These are phyloP conservation scores for Lepisosteus oculatus DNA, from an alignment of 2,113 vertebrate species.

Conservation along the genomic window DNA sequence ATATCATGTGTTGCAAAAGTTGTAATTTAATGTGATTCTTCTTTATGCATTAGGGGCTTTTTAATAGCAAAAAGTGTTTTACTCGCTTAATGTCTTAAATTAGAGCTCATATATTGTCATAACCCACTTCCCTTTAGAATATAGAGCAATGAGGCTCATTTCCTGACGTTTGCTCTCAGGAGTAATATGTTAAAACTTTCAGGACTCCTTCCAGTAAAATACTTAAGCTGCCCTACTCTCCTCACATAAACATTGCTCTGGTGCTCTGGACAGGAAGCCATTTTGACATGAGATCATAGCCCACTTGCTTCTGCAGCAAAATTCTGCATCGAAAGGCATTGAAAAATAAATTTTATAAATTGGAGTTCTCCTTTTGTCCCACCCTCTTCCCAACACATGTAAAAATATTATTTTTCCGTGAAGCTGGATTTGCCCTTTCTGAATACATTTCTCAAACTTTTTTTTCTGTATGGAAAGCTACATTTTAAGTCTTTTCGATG, in stretches of 20 bases:
- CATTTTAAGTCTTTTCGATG: no score
- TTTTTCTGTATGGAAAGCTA: no score
- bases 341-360: constrained; percentile 24
- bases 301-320: constrained; percentile 6
- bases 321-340: constrained; percentile 5
- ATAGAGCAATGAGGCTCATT: constrained; percentile 58
- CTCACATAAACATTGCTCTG: constrained; percentile 12
- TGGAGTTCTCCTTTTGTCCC: constrained; percentile 17
- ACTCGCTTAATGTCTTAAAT: constrained; percentile 8
- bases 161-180: constrained; percentile 58
- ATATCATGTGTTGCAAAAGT: no score
- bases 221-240: constrained; percentile 18
- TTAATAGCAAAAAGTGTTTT: no score
- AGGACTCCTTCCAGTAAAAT: constrained; percentile 15
- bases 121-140: constrained; percentile 53
- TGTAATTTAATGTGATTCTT: no score
- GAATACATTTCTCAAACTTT: no score
- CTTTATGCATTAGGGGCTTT: no score
- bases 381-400: no score
- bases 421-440: no score
- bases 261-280: constrained; percentile 30
- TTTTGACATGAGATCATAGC: constrained; percentile 10
- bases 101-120: constrained; percentile 38
- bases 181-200: constrained; percentile 35
- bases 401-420: no score